Evolutionary conservation across 2,888 invertebrate genomes (phyloP).

Genomic region (Acleris literana): DNA sequence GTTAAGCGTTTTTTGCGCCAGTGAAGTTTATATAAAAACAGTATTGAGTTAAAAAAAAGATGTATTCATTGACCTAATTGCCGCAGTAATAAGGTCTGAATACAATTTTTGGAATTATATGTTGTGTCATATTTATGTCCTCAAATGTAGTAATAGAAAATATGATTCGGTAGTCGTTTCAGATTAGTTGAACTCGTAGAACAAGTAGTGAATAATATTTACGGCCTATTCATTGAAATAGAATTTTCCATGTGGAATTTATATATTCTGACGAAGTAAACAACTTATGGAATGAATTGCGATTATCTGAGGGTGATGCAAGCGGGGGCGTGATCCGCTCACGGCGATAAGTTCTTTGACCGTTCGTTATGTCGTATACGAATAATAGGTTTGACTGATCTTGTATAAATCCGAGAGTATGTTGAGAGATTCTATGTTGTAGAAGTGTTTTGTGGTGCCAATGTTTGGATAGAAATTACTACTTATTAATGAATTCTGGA

Average conservation of each 20-base stretch:
- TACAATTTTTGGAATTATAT: too few species aligned
- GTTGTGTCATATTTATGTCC: too few species aligned
- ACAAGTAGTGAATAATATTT: conserved; percentile 10
- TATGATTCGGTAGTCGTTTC: background rate
- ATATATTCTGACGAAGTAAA: conserved; percentile 12
- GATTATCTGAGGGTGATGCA: conserved; percentile 10
- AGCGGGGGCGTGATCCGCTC: background rate
- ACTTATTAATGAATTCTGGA: background rate
- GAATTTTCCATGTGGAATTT: conserved; percentile 15
- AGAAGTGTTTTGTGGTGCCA: conserved; percentile 9
- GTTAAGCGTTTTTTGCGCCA: too few species aligned
- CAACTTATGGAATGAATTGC: background rate
- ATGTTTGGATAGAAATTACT: conserved; percentile 5
- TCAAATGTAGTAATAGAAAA: background rate
- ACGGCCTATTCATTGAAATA: conserved; percentile 8
- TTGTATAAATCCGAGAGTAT: conserved; percentile 4
- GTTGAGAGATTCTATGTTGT: conserved; percentile 16
- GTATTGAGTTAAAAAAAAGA: too few species aligned
- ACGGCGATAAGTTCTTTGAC: background rate
- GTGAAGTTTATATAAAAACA: too few species aligned
- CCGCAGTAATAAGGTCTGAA: too few species aligned
- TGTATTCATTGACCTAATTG: too few species aligned
- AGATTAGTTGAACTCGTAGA: background rate
- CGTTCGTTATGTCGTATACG: background rate
- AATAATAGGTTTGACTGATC: conserved; percentile 6